phyloP scores from a whole-genome alignment of 2,113 vertebrate species.

The Poeciliopsis retropinna region DNA sequence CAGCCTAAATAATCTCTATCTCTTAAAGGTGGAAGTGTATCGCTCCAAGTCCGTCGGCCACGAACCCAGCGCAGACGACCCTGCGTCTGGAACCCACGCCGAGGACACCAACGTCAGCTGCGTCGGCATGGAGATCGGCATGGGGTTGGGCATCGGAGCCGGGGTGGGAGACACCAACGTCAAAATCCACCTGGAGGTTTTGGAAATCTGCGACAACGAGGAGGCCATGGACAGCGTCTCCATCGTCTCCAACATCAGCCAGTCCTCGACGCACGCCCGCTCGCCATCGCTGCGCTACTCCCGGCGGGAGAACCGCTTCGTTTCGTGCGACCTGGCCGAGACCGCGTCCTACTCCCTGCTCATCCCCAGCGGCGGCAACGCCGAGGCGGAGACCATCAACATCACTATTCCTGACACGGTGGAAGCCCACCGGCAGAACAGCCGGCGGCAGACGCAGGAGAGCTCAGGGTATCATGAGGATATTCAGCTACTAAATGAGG shows the following conservation, averaged over 20 bases:
- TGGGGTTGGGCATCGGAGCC: conserved; percentile 57
- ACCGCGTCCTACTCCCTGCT: conserved; percentile 94
- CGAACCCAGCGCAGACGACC: conserved; percentile 87
- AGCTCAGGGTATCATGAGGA: conserved; percentile 89
- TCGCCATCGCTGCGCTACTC: conserved; percentile 96
- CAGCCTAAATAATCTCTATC: background rate
- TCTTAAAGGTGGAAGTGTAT: conserved; percentile 88
- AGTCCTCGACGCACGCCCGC: conserved; percentile 91
- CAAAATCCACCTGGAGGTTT: conserved; percentile 95
- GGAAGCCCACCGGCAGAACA: conserved; percentile 93
- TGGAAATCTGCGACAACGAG: conserved; percentile 95
- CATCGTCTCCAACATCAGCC: conserved; percentile 97
- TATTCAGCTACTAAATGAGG: conserved; percentile 93
- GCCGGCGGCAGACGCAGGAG: conserved; percentile 84
- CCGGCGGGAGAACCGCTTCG: conserved; percentile 93
- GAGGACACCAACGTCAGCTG: conserved; percentile 53
- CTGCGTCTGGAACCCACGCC: conserved; percentile 52
- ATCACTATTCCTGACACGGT: conserved; percentile 98
- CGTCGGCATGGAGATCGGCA: conserved; percentile 67
- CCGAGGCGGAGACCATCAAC: conserved; percentile 86
- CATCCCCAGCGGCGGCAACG: conserved; percentile 87
- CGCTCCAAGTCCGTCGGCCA: conserved; percentile 97
- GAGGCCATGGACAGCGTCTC: conserved; percentile 97
- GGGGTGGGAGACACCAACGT: conserved; percentile 90
- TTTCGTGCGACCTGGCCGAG: conserved; percentile 94